Base-by-base conservation (phyloP, 2,888 invertebrate species). In the Drosophila demipolita region DNA sequence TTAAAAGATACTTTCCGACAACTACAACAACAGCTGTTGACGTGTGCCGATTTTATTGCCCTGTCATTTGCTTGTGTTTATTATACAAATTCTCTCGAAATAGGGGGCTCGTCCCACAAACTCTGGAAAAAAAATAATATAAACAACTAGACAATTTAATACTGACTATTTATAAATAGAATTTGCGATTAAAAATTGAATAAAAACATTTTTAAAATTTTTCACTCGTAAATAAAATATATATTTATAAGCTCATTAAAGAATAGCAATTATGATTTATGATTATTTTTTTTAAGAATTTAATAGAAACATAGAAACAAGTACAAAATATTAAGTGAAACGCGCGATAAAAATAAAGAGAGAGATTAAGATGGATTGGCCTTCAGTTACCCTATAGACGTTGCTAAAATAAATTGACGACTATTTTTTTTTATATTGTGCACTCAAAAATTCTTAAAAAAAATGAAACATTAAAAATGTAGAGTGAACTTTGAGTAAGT, bases 21-120 rank as follows among this genome's bases (percentile, higher is more conserved):
- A 32, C 38, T 58, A 68, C 50, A 58, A 1, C 26, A 5, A 29
- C 6, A 54, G 11, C 12, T n/a, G 11, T 4, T 3, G 26, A 50
- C 50, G 45, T 20, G 35, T 68, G 48, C 29, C 45, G 8, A 33
- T 29, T 68, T 49, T 38, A 38, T 57, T 71, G 23, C 48, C 40
- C n/a, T n/a, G 52, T 36, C 53, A 53, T 48, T 69, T 49, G 29
- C 70, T 54, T 69, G 53, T 54, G 61, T 15, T 71, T 60, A 64
- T 36, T 52, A 64, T 48, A 57, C 52, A 68, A 59, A 40, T 42
- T 29, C 38, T 11, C 9, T 33, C 23, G n/a, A 42, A 73, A 38
- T 32, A 45, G 49, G 69, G 78, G 74, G 74, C 74, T 75, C 78
- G 74, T 75, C 74, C 15, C n/a, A 8, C 45, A 33, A 52, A 40